A percentile compares a stretch with the other conserved stretches of the same genome.
These are phyloP conservation scores for Plebejus argus DNA, from an alignment of 2,888 invertebrate genomes.

Conservation along the genomic window DNA sequence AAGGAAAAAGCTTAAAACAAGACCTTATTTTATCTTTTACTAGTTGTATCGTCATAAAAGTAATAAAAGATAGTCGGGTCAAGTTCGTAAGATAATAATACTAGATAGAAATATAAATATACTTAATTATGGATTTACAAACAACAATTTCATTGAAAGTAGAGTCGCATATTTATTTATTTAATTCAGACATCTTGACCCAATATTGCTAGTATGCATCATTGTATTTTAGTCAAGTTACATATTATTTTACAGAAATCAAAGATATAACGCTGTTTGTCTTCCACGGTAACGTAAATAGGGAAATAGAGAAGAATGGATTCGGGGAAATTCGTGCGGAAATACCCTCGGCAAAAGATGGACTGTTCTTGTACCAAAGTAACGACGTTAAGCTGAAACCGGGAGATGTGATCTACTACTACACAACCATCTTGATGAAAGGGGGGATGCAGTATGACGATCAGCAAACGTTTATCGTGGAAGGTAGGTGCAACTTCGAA, in stretches of 20 bases:
- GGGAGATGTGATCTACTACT: constrained; percentile 82
- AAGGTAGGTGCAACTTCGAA: constrained; percentile 58
- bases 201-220: too few relatives aligned
- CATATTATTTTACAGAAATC: constrained; percentile 62
- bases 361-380: constrained; percentile 78
- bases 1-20: too few relatives aligned
- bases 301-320: constrained; percentile 66
- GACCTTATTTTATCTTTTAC: not conserved
- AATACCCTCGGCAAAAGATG: constrained; percentile 60
- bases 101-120: not conserved
- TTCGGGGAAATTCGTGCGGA: constrained; percentile 79
- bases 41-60: not conserved
- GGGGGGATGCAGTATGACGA: constrained; percentile 64
- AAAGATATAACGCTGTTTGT: constrained; percentile 78
- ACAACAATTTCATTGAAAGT: too few relatives aligned
- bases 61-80: not conserved
- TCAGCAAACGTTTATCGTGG: constrained; percentile 61
- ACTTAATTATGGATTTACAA: not conserved
- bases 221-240: too few relatives aligned
- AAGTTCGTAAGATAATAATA: not conserved
- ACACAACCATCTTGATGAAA: constrained; percentile 80
- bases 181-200: too few relatives aligned
- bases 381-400: constrained; percentile 61
- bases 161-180: too few relatives aligned
- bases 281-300: constrained; percentile 84